Evolutionary conservation across 1,140 invertebrate genomes (phyloP).

Genomic region (Glomeris maerens): DNA sequence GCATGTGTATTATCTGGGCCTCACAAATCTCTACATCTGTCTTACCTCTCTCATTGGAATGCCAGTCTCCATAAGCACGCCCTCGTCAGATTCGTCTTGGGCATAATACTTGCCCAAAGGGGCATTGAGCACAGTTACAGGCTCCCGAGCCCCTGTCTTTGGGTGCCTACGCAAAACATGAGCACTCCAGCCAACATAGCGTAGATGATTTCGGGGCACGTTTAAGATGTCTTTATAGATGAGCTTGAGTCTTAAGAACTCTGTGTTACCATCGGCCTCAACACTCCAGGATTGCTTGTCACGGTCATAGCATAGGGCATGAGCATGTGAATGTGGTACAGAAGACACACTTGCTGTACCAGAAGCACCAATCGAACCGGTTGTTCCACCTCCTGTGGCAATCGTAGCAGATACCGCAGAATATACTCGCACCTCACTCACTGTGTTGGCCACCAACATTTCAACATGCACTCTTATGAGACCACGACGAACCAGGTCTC

Average conservation of each 20-base stretch:
- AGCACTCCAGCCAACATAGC: conserved; percentile 66
- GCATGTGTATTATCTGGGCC: not conserved
- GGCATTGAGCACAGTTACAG: conserved; percentile 48
- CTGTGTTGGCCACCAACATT: conserved; percentile 56
- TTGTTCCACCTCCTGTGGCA: conserved; percentile 20
- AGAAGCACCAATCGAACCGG: conserved; percentile 24
- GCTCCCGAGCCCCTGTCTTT: conserved; percentile 15
- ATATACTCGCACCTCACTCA: conserved; percentile 49
- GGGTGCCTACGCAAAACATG: conserved; percentile 40
- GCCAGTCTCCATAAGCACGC: conserved; percentile 68
- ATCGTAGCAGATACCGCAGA: conserved; percentile 12
- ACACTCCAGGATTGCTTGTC: conserved; percentile 73
- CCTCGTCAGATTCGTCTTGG: conserved; percentile 64
- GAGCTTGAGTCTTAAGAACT: conserved; percentile 58
- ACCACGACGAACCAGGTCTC: conserved; percentile 39
- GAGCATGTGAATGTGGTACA: conserved; percentile 30
- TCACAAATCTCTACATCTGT: conserved; percentile 1
- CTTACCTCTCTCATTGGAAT: conserved; percentile 59
- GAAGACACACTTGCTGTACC: conserved; percentile 1
- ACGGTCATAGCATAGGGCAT: conserved; percentile 67
- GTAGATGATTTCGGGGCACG: conserved; percentile 59
- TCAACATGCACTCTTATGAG: conserved; percentile 53
- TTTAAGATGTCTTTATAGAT: conserved; percentile 73
- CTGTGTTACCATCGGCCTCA: conserved; percentile 62
- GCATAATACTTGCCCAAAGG: conserved; percentile 72